phyloP scores from a whole-genome alignment of 1,140 invertebrate species.

The Danaus plexippus region DNA sequence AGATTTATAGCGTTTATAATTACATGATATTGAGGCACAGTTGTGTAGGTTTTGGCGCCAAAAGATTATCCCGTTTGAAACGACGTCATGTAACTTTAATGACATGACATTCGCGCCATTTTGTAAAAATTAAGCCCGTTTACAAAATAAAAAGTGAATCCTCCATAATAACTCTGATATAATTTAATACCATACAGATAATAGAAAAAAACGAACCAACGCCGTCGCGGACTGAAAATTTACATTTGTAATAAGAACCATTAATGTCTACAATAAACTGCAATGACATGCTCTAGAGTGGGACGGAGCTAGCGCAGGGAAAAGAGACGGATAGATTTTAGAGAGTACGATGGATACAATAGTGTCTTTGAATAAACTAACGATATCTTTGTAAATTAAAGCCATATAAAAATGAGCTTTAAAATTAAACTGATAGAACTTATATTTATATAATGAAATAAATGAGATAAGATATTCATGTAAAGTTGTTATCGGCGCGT shows the following conservation, averaged over 20 bases:
- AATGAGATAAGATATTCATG: conserved; percentile 15
- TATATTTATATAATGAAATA: conserved; percentile 18
- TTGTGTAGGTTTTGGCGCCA: too few species aligned
- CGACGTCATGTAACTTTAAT: too few species aligned
- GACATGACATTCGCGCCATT: background rate
- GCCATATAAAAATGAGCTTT: conserved; percentile 32
- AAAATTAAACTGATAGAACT: conserved; percentile 22
- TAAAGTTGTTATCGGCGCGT: conserved; percentile 39
- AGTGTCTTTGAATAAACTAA: conserved; percentile 29
- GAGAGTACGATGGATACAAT: conserved; percentile 52
- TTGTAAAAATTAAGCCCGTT: conserved; percentile 8
- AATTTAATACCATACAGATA: conserved; percentile 68
- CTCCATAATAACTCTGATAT: conserved; percentile 55
- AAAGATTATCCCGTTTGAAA: too few species aligned
- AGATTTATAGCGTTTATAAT: too few species aligned
- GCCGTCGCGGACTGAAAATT: conserved; percentile 67
- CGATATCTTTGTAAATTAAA: conserved; percentile 23
- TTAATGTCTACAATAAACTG: conserved; percentile 70
- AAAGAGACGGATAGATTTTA: conserved; percentile 38
- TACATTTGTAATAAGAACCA: conserved; percentile 71
- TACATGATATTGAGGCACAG: too few species aligned
- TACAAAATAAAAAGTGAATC: conserved; percentile 38
- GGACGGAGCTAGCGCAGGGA: conserved; percentile 45
- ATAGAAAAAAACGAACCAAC: conserved; percentile 65
- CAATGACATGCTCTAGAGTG: conserved; percentile 59